A percentile compares a stretch with the other conserved stretches of the same genome.
Conservation (phyloP, 64 coral and sea anemone species). For the Acropora yongei region DNA sequence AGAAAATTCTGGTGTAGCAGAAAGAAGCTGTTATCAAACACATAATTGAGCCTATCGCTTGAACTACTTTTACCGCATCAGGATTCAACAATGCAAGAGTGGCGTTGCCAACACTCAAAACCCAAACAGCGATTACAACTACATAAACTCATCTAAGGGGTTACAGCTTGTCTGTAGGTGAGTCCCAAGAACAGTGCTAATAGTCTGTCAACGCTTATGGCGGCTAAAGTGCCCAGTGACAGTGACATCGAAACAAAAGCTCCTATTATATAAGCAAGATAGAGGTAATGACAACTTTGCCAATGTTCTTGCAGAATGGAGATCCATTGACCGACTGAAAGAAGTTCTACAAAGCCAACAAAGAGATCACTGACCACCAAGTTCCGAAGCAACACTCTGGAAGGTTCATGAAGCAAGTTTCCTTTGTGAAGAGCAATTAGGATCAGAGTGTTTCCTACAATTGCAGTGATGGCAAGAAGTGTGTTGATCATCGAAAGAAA, state of each 20-base stretch:
- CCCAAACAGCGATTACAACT: not conserved
- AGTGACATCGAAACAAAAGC: not conserved
- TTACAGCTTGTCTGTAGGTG: not conserved
- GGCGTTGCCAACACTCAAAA: not conserved
- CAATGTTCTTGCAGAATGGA: not conserved
- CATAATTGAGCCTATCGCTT: not conserved
- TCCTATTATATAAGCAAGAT: not conserved
- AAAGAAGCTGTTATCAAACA: not conserved
- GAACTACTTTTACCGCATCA: not conserved
- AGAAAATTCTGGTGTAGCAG: not conserved
- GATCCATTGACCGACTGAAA: not conserved
- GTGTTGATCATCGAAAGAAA: not conserved
- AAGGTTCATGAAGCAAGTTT: not conserved
- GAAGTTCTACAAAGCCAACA: not conserved
- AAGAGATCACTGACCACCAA: not conserved
- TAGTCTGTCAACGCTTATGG: not conserved
- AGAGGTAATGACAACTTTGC: not conserved
- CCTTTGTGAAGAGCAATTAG: not conserved
- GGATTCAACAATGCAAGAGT: not conserved
- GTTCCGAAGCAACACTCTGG: not conserved
- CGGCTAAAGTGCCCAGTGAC: not conserved
- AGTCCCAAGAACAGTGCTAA: not conserved
- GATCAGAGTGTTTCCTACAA: not conserved
- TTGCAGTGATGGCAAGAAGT: not conserved
- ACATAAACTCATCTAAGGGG: not conserved